These are phyloP conservation scores for Mya arenaria DNA, from an alignment of 1,140 invertebrate species.

Conservation along the genomic window DNA sequence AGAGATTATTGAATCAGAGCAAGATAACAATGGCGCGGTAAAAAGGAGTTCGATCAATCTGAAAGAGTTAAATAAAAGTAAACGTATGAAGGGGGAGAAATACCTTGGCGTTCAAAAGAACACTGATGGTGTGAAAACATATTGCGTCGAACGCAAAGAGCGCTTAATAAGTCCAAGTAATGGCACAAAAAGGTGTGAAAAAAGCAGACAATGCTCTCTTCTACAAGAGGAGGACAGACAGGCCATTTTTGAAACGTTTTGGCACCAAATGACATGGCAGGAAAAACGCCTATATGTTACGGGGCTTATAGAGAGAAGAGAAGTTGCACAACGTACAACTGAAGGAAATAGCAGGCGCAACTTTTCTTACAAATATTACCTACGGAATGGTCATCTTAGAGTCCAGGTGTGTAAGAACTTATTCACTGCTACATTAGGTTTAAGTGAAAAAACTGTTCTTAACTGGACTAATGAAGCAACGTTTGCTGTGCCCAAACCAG, in stretches of 20 bases:
- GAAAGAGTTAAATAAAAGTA: constrained; percentile 22
- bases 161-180: constrained; percentile 2
- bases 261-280: constrained; percentile 17
- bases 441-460: constrained; percentile 18
- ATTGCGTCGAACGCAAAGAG: constrained; percentile 16
- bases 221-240: constrained; percentile 20
- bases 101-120: constrained; percentile 22
- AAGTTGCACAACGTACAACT: constrained; percentile 16
- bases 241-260: constrained; percentile 23
- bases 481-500: background rate
- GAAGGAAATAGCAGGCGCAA: constrained; percentile 9
- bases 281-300: constrained; percentile 15
- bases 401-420: constrained; percentile 28
- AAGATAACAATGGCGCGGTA: background rate
- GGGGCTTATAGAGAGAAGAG: background rate
- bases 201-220: background rate
- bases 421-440: constrained; percentile 6
- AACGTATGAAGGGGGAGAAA: constrained; percentile 27
- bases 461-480: constrained; percentile 3
- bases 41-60: constrained; percentile 3
- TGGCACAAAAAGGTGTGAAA: constrained; percentile 9
- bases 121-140: constrained; percentile 17
- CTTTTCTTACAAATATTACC: constrained; percentile 35
- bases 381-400: background rate
- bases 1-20: constrained; percentile 14